These are phyloP conservation scores for Argya squamiceps DNA, from an alignment of 2,797 vertebrate genomes.

Conservation along the genomic window DNA sequence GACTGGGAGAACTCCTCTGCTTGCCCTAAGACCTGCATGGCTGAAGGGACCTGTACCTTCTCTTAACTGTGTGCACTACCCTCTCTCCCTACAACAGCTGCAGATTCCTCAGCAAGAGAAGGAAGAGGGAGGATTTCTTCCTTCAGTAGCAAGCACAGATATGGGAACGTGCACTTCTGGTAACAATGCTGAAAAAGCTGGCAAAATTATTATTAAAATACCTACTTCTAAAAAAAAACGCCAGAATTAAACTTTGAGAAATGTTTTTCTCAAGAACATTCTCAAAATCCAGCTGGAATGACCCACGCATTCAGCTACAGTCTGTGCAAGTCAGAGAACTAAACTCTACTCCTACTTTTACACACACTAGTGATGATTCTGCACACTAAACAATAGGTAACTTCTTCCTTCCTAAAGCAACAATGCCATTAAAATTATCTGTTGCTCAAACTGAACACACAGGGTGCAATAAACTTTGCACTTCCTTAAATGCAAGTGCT, in stretches of 20 bases:
- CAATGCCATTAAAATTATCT: neutral
- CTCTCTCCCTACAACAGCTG: neutral
- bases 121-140: neutral
- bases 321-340: neutral
- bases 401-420: neutral
- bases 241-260: neutral
- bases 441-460: neutral
- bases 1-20: neutral
- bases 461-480: neutral
- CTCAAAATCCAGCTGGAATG: neutral
- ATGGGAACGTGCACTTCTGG: neutral
- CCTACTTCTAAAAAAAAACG: rapidly evolving
- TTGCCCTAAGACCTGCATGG: neutral
- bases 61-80: neutral
- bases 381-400: neutral
- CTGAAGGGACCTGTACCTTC: neutral
- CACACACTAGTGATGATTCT: neutral
- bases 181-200: neutral
- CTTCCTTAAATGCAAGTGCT: neutral
- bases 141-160: neutral
- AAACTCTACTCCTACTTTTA: neutral
- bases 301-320: neutral
- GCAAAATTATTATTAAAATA: neutral
- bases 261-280: neutral
- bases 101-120: neutral